phyloP scores from a whole-genome alignment of 2,113 vertebrate genomes.

The Ptilorrhoa leucosticta region DNA sequence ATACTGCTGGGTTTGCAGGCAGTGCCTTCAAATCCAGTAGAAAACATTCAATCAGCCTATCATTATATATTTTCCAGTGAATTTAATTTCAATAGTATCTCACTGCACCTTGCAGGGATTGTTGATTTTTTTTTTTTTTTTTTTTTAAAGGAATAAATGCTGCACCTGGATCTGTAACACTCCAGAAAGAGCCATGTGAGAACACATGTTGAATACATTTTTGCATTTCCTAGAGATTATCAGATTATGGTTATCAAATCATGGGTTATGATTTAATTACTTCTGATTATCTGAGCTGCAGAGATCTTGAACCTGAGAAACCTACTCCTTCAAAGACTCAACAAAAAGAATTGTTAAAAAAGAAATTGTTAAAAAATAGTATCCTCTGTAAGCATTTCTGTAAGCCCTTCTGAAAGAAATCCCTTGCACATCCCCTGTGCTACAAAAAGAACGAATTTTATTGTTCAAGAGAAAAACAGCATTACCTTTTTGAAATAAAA shows the following conservation, averaged over 20 bases:
- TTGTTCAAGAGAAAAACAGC: neutral
- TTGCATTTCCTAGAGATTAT: conserved; percentile 30
- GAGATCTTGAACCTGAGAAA: neutral
- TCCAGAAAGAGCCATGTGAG: neutral
- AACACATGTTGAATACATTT: neutral
- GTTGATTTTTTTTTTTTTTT: neutral
- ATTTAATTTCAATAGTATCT: neutral
- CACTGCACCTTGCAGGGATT: neutral
- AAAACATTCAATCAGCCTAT: neutral
- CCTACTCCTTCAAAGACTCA: neutral
- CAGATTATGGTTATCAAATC: conserved; percentile 17
- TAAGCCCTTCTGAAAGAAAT: neutral
- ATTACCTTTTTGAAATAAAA: neutral
- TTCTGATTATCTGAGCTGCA: neutral
- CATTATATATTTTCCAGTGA: conserved; percentile 5
- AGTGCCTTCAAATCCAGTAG: neutral
- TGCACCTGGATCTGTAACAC: neutral
- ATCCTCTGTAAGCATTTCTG: neutral
- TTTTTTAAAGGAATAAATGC: neutral
- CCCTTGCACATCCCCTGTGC: neutral
- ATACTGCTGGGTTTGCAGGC: neutral
- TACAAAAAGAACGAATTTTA: neutral
- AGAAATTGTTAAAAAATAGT: neutral
- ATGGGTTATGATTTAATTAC: conserved; percentile 13
- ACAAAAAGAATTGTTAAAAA: neutral